These are phyloP conservation scores for Cebidichthys violaceus DNA, from an alignment of 2,113 vertebrate genomes.

Conservation along the genomic window DNA sequence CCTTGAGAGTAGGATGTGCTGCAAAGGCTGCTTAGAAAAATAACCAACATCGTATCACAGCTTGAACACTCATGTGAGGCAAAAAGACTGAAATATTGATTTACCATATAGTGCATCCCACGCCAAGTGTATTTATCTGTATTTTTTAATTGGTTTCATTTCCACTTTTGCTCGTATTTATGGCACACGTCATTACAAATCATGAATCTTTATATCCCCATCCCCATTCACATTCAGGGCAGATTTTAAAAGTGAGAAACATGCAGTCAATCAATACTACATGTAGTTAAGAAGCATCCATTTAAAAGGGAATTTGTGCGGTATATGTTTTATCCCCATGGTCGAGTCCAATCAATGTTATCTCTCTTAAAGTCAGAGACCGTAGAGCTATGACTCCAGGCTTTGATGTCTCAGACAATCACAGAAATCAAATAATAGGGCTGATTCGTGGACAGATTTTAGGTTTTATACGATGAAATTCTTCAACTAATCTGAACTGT, in stretches of 20 bases:
- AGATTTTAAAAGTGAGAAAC: conserved; percentile 38
- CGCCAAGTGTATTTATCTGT: conserved; percentile 40
- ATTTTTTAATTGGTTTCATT: conserved; percentile 35
- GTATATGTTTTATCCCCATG: conserved; percentile 68
- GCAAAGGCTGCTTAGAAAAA: conserved; percentile 56
- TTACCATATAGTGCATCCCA: conserved; percentile 13
- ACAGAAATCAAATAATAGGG: conserved; percentile 65
- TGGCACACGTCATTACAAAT: conserved; percentile 25
- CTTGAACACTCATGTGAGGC: conserved; percentile 33
- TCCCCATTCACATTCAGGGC: conserved; percentile 48
- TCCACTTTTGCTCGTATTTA: conserved; percentile 2
- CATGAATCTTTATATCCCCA: neutral
- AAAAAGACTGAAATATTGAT: conserved; percentile 51
- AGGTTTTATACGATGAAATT: conserved; percentile 51
- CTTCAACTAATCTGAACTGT: conserved; percentile 68
- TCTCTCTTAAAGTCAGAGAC: conserved; percentile 59
- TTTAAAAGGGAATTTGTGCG: conserved; percentile 55
- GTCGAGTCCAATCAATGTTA: conserved; percentile 69
- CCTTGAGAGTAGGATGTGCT: conserved; percentile 42
- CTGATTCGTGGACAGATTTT: conserved; percentile 63
- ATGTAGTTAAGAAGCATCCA: conserved; percentile 56
- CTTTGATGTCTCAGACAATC: conserved; percentile 75
- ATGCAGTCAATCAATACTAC: conserved; percentile 63
- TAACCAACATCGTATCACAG: conserved; percentile 48
- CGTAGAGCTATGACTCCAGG: conserved; percentile 54